These are phyloP conservation scores for Polydrusus pterygomalis DNA, from an alignment of 2,888 invertebrate species.

Conservation along the genomic window DNA sequence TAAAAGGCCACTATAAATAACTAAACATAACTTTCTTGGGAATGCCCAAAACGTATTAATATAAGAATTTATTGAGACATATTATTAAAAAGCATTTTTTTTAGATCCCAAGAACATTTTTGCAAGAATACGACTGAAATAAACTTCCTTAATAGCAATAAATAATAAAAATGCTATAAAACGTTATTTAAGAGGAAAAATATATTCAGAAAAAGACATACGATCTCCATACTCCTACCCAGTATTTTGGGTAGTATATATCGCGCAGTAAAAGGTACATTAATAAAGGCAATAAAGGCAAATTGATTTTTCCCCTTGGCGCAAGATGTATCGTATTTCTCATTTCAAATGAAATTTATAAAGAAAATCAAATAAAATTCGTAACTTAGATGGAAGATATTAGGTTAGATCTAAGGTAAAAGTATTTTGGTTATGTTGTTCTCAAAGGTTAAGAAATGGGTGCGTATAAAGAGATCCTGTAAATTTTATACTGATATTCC, in stretches of 20 bases:
- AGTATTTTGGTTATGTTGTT: too few species aligned
- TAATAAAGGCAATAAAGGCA: conserved; percentile 49
- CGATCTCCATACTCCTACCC: conserved; percentile 12
- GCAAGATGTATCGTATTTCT: conserved; percentile 48
- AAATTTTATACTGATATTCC: too few species aligned
- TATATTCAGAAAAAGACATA: conserved; percentile 31
- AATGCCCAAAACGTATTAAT: too few species aligned
- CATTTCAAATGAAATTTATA: conserved; percentile 46
- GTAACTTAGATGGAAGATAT: background rate
- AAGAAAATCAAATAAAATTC: background rate
- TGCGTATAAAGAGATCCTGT: too few species aligned
- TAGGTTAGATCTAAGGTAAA: too few species aligned
- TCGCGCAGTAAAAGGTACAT: conserved; percentile 41
- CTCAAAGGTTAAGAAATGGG: too few species aligned
- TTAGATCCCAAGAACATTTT: background rate
- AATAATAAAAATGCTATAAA: conserved; percentile 34
- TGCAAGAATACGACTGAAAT: background rate
- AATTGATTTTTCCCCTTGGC: conserved; percentile 48
- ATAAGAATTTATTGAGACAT: too few species aligned
- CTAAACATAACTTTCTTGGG: too few species aligned
- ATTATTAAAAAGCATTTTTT: too few species aligned
- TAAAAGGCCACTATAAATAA: too few species aligned
- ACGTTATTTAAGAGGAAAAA: conserved; percentile 29
- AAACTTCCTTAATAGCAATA: conserved; percentile 18
- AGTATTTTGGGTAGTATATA: conserved; percentile 39